Percentiles rank a stretch among this genome's conserved stretches.
phyloP scores from a whole-genome alignment of 2,888 invertebrate species.

The Pycnomerus fuliginosus region DNA sequence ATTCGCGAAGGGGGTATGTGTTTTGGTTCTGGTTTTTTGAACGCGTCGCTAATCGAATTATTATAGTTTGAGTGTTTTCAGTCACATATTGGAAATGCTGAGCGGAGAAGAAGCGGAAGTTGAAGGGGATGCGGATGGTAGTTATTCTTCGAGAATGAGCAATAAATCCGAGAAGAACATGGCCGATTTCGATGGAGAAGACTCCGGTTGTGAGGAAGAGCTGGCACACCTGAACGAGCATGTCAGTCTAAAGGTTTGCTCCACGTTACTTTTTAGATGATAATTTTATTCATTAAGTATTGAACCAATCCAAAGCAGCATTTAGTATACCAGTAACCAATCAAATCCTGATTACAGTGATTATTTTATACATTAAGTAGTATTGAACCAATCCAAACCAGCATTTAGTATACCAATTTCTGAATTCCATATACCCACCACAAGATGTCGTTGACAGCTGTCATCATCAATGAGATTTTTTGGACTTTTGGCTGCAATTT shows the following conservation, averaged over 20 bases:
- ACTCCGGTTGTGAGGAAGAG: slow-evolving; percentile 83
- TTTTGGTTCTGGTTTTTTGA: slow-evolving; percentile 12
- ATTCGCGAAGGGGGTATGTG: slow-evolving; percentile 46
- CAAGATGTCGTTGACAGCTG: too few relatives aligned
- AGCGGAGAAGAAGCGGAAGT: slow-evolving; percentile 68
- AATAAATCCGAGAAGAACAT: slow-evolving; percentile 93
- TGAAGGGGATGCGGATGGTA: slow-evolving; percentile 63
- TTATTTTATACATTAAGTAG: too few relatives aligned
- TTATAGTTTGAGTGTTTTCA: slow-evolving; percentile 38
- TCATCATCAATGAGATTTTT: too few relatives aligned
- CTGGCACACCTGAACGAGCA: slow-evolving; percentile 74
- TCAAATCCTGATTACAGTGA: too few relatives aligned
- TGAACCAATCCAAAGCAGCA: too few relatives aligned
- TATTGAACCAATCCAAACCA: too few relatives aligned
- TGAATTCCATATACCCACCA: too few relatives aligned
- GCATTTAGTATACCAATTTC: too few relatives aligned
- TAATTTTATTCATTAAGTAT: too few relatives aligned
- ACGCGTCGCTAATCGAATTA: slow-evolving; percentile 16
- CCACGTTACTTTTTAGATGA: too few relatives aligned
- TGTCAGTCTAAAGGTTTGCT: slow-evolving; percentile 47
- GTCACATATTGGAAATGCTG: slow-evolving; percentile 66
- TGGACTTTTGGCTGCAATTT: too few relatives aligned
- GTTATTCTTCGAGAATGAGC: slow-evolving; percentile 89
- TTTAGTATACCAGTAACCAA: too few relatives aligned
- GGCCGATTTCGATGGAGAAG: slow-evolving; percentile 91